Conservation (phyloP, 2,888 invertebrate species). For the Cyclophora punctaria region DNA sequence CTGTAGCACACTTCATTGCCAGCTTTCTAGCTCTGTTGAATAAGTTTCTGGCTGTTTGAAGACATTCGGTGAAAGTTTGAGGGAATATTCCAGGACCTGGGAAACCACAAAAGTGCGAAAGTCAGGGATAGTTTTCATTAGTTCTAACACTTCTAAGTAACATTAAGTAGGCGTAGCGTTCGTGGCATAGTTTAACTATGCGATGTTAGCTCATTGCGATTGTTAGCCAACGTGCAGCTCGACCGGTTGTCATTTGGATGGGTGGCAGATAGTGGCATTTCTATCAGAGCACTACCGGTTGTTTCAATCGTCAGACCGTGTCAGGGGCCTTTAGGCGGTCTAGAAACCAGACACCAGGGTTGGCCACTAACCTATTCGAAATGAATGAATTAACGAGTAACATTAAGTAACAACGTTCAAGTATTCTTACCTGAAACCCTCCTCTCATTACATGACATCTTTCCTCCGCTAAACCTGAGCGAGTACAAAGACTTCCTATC, state of each 20-base stretch:
- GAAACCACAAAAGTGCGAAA: background rate
- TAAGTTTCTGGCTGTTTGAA: conserved; percentile 85
- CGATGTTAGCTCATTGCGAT: no score
- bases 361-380: no score
- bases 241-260: no score
- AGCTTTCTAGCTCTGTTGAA: conserved; percentile 85
- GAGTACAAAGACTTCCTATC: conserved; percentile 89
- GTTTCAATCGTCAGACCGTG: no score
- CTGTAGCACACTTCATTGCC: conserved; percentile 82
- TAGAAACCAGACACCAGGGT: no score
- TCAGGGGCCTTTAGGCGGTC: no score
- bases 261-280: no score
- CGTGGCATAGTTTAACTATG: no score
- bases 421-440: conserved; percentile 73
- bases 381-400: no score
- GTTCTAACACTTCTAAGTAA: background rate
- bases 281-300: no score
- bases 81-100: conserved; percentile 81
- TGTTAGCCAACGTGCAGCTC: no score
- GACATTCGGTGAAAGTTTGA: conserved; percentile 83
- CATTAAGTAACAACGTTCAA: background rate
- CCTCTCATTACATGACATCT: conserved; percentile 83
- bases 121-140: background rate
- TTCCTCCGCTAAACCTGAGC: conserved; percentile 83
- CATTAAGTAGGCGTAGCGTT: no score